phyloP scores from a whole-genome alignment of 1,140 invertebrate species.

The Atta colombica region DNA sequence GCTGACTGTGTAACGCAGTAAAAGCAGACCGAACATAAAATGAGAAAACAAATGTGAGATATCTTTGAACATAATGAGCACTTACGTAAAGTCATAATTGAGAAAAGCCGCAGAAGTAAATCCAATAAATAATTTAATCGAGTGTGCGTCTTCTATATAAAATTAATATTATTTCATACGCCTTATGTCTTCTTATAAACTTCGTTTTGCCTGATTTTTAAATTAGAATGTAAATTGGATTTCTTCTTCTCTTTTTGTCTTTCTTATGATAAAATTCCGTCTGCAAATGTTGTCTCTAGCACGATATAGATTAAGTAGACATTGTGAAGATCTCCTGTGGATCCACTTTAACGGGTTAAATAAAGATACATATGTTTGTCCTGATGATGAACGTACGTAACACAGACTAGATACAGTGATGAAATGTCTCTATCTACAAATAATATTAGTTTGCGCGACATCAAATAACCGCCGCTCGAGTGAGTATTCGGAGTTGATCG shows the following conservation, averaged over 20 bases:
- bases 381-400: not conserved
- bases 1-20: slow-evolving; percentile 15
- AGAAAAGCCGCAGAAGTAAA: not conserved
- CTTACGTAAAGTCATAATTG: not conserved
- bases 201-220: too few species aligned
- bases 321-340: too few species aligned
- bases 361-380: slow-evolving; percentile 14
- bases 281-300: not conserved
- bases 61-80: not conserved
- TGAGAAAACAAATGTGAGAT: slow-evolving; percentile 2
- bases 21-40: not conserved
- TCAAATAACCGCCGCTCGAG: slow-evolving; percentile 7
- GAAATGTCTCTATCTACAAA: slow-evolving; percentile 35
- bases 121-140: not conserved
- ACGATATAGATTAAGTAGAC: not conserved
- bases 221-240: not conserved
- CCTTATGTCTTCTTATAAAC: not conserved
- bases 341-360: not conserved
- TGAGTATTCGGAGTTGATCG: slow-evolving; percentile 8
- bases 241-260: not conserved
- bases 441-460: slow-evolving; percentile 29
- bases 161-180: not conserved
- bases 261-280: not conserved
- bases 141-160: not conserved
- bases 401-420: not conserved